Base-by-base conservation (phyloP, 2,113 vertebrate species). In the Cygnus atratus region DNA sequence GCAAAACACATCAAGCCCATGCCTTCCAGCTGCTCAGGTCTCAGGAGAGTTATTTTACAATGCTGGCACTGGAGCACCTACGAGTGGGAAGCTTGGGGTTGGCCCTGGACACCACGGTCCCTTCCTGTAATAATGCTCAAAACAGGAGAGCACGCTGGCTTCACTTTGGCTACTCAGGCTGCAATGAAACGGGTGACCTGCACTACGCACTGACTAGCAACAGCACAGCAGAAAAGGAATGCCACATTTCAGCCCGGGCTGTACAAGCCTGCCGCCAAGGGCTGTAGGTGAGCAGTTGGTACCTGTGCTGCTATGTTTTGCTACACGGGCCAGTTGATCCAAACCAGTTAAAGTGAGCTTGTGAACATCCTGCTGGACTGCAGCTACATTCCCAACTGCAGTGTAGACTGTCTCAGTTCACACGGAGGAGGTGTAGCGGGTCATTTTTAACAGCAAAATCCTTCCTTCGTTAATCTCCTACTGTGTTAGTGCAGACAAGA, bases 391-490 rank as follows among this genome's bases (percentile, higher is more conserved):
- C 68, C 73, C 70, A 87, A 11, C 19, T 54, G 88, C 61, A 71
- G 14, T 3, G 11, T 0, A 48, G 26, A 25, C 33, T 9, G 31
- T 1, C 37, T 55, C 79, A 24, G 46, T 65, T 92, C 92, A 78
- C 65, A 70, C 11, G 65, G 90, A 91, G 63, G 70, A 84, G 88
- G 61, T 35, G 33, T 18, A 92, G 73, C 15, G 54, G 44, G 77
- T 95, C 29, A 88, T 88, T 95, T 95, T 96, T 92, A 96, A 95
- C 90, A 92, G 86, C 88, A 90, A 94, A 96, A 96, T 96, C 93
- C 95, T 92, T 91, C 70, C 92, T 93, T 88, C 77, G 43, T 94
- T 96, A 97, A 96, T 95, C 95, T 94, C 95, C 70, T 84, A 65
- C 73, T 72, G 80, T 2, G 0, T 90, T 92, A 95, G 90, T 58